These are phyloP conservation scores for Euzophera pinguis DNA, from an alignment of 2,888 invertebrate genomes.

Conservation along the genomic window DNA sequence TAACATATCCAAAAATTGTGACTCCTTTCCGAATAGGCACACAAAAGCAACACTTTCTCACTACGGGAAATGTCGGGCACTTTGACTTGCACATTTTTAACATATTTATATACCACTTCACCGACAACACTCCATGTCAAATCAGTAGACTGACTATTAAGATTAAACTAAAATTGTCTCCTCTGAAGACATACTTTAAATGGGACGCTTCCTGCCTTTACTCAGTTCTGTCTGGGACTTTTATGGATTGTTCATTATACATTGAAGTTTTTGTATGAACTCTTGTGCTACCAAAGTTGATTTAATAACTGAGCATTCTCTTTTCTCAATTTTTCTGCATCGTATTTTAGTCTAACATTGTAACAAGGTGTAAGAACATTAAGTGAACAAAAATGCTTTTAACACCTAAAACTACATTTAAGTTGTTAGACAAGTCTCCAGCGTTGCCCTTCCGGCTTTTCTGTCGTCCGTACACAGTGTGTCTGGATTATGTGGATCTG, in stretches of 20 bases:
- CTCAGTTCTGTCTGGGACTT: neutral
- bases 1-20: slow-evolving; percentile 55
- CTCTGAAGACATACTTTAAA: slow-evolving; percentile 27
- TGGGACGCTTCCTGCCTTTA: slow-evolving; percentile 26
- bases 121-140: slow-evolving; percentile 26
- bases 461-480: no score
- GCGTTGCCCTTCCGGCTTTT: no score
- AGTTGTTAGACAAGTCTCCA: no score
- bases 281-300: neutral
- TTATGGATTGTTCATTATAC: neutral
- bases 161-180: slow-evolving; percentile 26
- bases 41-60: slow-evolving; percentile 56
- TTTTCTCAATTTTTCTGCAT: no score
- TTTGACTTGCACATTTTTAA: slow-evolving; percentile 34
- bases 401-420: no score
- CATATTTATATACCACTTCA: slow-evolving; percentile 22
- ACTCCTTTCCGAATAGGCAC: slow-evolving; percentile 54
- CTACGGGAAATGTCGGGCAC: slow-evolving; percentile 39
- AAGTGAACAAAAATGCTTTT: no score
- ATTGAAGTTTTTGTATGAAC: slow-evolving; percentile 1
- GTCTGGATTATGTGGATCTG: no score
- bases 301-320: no score
- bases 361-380: no score
- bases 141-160: slow-evolving; percentile 26
- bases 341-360: no score